Evolutionary conservation across 64 coral and sea anemone species (phyloP).

Genomic region (Pachyseris speciosa): DNA sequence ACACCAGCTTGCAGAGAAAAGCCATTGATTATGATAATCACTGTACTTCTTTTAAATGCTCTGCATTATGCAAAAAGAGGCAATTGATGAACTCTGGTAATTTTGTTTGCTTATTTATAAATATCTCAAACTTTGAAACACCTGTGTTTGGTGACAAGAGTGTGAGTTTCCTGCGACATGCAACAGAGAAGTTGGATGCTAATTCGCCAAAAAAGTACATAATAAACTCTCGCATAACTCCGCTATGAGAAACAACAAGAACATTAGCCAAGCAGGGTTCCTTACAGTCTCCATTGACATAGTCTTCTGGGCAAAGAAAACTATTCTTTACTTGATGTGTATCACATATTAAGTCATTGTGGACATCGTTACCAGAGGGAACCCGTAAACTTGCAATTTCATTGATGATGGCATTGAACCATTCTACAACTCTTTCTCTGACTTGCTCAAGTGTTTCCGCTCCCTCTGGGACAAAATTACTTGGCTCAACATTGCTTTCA

Average conservation of each 20-base stretch:
- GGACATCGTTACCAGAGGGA: not conserved
- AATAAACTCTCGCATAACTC: constrained; percentile 11
- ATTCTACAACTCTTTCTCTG: not conserved
- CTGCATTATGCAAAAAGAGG: not conserved
- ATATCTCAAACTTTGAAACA: constrained; percentile 18
- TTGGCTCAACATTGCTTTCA: not conserved
- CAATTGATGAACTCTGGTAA: not conserved
- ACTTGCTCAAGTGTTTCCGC: constrained; percentile 2
- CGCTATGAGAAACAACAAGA: constrained; percentile 16
- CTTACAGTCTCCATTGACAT: not conserved
- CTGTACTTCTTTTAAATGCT: not conserved
- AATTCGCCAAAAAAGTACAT: not conserved
- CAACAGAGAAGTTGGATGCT: not conserved
- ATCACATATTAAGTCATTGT: not conserved
- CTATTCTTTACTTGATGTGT: not conserved
- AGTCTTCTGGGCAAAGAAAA: too few species aligned
- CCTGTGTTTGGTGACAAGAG: constrained; percentile 29
- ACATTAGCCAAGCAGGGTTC: not conserved
- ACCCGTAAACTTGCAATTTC: not conserved
- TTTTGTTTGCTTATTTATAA: constrained; percentile 37
- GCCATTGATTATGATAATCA: too few species aligned
- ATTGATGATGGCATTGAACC: not conserved
- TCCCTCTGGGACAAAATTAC: constrained; percentile 3
- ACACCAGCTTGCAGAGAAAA: not conserved
- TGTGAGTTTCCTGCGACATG: not conserved